Evolutionary conservation across 2,113 vertebrate species (phyloP).

Genomic region (Ondatra zibethicus): DNA sequence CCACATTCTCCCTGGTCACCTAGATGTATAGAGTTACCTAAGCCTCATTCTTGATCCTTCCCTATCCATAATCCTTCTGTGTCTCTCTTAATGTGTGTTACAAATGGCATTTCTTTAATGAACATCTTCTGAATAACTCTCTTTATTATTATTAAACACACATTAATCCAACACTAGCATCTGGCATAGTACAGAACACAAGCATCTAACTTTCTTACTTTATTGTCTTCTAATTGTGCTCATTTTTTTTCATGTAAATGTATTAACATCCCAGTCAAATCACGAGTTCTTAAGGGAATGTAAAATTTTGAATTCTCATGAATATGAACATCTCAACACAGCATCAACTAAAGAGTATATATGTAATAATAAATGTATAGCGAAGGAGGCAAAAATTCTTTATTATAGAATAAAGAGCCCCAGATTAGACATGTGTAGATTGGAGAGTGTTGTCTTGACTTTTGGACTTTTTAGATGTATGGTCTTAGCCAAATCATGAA

Average conservation of each 20-base stretch:
- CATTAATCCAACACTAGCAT: neutral
- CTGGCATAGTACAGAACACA: neutral
- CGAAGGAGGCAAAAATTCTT: neutral
- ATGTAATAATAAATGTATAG: neutral
- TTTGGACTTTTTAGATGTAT: neutral
- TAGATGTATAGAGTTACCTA: neutral
- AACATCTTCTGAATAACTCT: neutral
- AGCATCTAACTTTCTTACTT: slow-evolving; percentile 16
- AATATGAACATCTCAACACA: neutral
- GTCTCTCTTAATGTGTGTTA: neutral
- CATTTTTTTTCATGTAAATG: neutral
- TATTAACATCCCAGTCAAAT: slow-evolving; percentile 51
- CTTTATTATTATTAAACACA: neutral
- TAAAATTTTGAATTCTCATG: neutral
- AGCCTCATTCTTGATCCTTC: neutral
- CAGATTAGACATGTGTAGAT: neutral
- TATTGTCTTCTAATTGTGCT: neutral
- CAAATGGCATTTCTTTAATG: slow-evolving; percentile 1
- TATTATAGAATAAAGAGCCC: neutral
- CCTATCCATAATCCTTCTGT: neutral
- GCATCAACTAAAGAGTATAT: neutral
- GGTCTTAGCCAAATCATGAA: neutral
- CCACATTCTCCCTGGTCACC: neutral
- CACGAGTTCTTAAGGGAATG: neutral
- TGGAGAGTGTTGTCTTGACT: neutral